These are phyloP conservation scores for Asbolus verrucosus DNA, from an alignment of 1,140 invertebrate species.

Conservation along the genomic window DNA sequence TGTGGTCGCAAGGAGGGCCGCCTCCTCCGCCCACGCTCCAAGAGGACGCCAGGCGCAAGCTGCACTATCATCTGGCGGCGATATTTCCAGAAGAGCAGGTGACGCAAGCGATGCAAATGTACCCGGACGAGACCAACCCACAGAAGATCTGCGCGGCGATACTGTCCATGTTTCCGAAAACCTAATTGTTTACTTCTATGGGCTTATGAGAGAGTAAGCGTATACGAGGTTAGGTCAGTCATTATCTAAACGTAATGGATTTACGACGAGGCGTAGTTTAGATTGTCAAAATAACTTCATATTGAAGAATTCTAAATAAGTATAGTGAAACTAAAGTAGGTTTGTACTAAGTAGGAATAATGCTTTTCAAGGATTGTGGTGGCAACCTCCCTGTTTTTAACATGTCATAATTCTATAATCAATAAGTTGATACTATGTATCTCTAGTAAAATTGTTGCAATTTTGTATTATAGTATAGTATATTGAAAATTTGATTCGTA, in stretches of 20 bases:
- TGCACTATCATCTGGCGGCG: conserved; percentile 87
- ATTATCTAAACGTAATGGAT: conserved; percentile 39
- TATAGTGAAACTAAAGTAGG: conserved; percentile 18
- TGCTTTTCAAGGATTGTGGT: conserved; percentile 54
- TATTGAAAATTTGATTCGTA: conserved; percentile 44
- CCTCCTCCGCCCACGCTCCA: conserved; percentile 65
- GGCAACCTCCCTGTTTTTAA: conserved; percentile 55
- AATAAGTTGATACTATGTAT: conserved; percentile 65
- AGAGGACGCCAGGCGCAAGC: conserved; percentile 77
- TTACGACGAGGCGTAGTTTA: conserved; percentile 31
- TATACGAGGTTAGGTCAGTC: conserved; percentile 41
- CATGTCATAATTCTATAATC: conserved; percentile 51
- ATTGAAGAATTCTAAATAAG: conserved; percentile 55
- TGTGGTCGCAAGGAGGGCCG: conserved; percentile 54
- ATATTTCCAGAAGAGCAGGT: conserved; percentile 93
- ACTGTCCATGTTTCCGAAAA: conserved; percentile 77
- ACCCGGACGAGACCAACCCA: conserved; percentile 89
- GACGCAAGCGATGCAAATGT: conserved; percentile 82
- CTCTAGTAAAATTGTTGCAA: conserved; percentile 66
- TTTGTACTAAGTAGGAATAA: conserved; percentile 41
- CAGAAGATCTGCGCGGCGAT: conserved; percentile 91
- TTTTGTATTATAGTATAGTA: conserved; percentile 59
- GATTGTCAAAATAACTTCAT: conserved; percentile 56
- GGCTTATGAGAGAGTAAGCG: conserved; percentile 50
- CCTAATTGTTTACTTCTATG: conserved; percentile 56